phyloP scores from a whole-genome alignment of 2,113 vertebrate species.

The Ailurus styani region DNA sequence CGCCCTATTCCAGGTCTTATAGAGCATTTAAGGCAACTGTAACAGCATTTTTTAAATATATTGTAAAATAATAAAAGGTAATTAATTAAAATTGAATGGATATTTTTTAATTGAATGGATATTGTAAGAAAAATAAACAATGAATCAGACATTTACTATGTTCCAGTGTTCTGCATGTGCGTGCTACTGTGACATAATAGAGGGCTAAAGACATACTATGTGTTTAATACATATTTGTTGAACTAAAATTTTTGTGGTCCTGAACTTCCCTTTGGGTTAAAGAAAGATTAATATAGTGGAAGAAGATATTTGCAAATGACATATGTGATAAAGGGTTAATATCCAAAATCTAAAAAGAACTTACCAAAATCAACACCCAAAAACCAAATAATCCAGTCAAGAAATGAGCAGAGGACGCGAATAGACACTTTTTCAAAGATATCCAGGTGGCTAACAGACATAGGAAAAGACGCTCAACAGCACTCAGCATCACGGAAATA shows the following conservation, averaged over 20 bases:
- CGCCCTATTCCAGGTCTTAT: conserved; percentile 81
- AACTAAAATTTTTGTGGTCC: background rate
- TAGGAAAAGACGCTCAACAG: too few species aligned
- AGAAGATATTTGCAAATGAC: too few species aligned
- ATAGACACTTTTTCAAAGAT: too few species aligned
- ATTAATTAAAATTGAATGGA: conserved; percentile 74
- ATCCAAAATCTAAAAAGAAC: too few species aligned
- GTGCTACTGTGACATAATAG: background rate
- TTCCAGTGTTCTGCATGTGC: background rate
- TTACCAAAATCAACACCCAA: too few species aligned
- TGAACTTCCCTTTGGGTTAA: background rate
- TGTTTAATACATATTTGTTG: background rate
- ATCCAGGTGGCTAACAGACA: too few species aligned
- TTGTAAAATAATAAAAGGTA: conserved; percentile 86
- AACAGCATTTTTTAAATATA: conserved; percentile 77
- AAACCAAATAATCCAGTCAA: too few species aligned
- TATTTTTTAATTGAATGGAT: background rate
- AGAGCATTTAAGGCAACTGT: conserved; percentile 82
- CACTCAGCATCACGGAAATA: too few species aligned
- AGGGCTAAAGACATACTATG: background rate
- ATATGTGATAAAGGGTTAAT: too few species aligned
- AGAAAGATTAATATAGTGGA: background rate
- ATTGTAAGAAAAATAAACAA: background rate
- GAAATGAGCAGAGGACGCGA: too few species aligned
- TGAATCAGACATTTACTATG: background rate